phyloP scores from a whole-genome alignment of 2,797 vertebrate genomes.

The Xenopus petersii region DNA sequence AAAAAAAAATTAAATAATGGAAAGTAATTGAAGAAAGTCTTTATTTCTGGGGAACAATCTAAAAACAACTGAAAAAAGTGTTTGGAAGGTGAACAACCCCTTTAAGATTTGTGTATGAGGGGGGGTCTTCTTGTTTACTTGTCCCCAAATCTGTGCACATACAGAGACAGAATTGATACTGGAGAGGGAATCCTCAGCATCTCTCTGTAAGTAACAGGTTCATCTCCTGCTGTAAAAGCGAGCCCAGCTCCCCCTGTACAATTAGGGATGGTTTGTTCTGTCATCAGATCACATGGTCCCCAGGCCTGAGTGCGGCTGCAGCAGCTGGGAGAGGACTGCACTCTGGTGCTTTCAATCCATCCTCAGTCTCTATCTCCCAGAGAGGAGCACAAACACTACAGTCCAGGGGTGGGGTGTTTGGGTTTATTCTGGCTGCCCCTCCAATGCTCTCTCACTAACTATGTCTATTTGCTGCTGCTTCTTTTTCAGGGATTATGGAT shows the following conservation, averaged over 20 bases:
- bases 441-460: conserved; percentile 65
- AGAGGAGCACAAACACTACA: conserved; percentile 20
- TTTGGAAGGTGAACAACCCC: no score
- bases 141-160: no score
- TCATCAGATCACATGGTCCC: conserved; percentile 58
- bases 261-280: conserved; percentile 60
- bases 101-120: no score
- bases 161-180: no score
- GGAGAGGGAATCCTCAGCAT: no score
- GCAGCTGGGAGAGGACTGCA: conserved; percentile 51
- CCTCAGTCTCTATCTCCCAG: conserved; percentile 46
- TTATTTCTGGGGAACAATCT: no score
- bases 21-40: no score
- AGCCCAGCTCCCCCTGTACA: conserved; percentile 50
- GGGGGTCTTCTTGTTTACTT: no score
- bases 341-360: conserved; percentile 46
- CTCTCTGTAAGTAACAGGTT: not conserved
- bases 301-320: conserved; percentile 51
- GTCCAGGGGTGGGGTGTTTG: conserved; percentile 54
- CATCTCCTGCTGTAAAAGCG: not conserved
- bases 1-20: no score
- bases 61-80: no score
- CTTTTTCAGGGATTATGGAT: conserved; percentile 91
- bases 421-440: conserved; percentile 22
- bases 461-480: conserved; percentile 95